Evolutionary conservation across 1,140 invertebrate species (phyloP), one percentile per base, ranked within the genome.

Genomic region (Potamilus streckersoni): DNA sequence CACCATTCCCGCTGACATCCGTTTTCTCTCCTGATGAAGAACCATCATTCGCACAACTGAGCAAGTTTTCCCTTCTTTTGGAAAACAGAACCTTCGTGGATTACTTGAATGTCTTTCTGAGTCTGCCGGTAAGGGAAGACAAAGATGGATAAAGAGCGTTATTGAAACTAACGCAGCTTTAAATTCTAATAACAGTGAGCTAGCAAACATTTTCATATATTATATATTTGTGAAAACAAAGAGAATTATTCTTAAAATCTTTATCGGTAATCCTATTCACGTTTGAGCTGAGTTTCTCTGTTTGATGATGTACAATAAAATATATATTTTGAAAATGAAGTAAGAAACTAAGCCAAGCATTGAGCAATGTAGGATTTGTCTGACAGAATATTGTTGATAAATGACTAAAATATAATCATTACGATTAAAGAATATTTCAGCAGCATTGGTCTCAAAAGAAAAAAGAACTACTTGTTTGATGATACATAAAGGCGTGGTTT

Each of bases 81-180:
- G 79, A 81, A 60, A 83, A 86, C 59, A 71, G 79, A 56, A 59
- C 78, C n/a, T 86, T 86, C 69, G 83, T 81, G 0, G 84, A 86
- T 67, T 84, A 86, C 61, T 83, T 86, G 71, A 86, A 86, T 67
- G 77, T 82, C 4, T 86, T 82, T 62, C 79, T 81, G 14, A 79
- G 67, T 66, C 71, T 84, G 27, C 84, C 84, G 71, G 84, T 86
- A 78, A 62, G 79, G 80, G 55, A 27, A n/a, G 23, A 16, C 64
- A 61, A 19, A 23, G 17, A 71, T 0, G 0, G 60, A 61, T 2
- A 19, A 4, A 19, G 17, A 16, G 16, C n/a, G 59, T 61, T 6
- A 61, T 23, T 61, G 60, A 19, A 2, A 23, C 0, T 23, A 19
- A 19, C 2, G 60, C 20, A 61, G 60, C 20, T 61, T 19, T 19